Evolutionary conservation across 2,888 invertebrate species (phyloP).

Genomic region (Zhengitettix transpicula): DNA sequence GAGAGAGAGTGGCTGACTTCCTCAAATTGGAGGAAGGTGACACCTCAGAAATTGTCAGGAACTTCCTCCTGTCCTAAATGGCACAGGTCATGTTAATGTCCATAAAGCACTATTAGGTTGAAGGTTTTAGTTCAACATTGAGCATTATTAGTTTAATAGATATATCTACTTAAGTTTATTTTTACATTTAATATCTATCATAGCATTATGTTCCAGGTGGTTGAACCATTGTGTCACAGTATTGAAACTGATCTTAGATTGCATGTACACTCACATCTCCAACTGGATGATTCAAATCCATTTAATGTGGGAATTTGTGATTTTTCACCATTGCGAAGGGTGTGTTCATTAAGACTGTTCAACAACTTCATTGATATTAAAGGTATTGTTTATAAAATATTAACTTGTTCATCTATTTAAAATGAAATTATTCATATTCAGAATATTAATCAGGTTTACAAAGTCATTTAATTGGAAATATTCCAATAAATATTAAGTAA

Average conservation of each 20-base stretch:
- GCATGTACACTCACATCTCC: slow-evolving; percentile 81
- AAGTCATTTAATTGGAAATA: neutral
- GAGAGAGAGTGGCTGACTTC: too few relatives aligned
- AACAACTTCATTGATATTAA: slow-evolving; percentile 43
- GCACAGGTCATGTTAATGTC: too few relatives aligned
- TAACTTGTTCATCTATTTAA: neutral
- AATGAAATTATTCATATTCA: neutral
- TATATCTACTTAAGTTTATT: neutral
- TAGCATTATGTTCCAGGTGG: slow-evolving; percentile 8
- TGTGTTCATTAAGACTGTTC: slow-evolving; percentile 36
- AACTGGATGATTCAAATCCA: slow-evolving; percentile 54
- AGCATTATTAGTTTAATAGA: too few relatives aligned
- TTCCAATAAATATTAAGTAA: too few relatives aligned
- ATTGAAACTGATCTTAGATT: slow-evolving; percentile 87
- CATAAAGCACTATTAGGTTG: too few relatives aligned
- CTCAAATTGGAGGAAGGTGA: too few relatives aligned
- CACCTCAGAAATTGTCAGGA: too few relatives aligned
- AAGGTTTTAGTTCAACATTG: too few relatives aligned
- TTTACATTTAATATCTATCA: neutral
- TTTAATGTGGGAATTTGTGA: slow-evolving; percentile 48
- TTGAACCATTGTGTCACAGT: slow-evolving; percentile 61
- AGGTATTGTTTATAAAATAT: slow-evolving; percentile 23
- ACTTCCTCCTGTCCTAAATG: too few relatives aligned
- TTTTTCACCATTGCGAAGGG: slow-evolving; percentile 40
- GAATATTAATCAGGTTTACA: neutral